Conservation (phyloP, 1,140 invertebrate species). For the Drosophila cardini region DNA sequence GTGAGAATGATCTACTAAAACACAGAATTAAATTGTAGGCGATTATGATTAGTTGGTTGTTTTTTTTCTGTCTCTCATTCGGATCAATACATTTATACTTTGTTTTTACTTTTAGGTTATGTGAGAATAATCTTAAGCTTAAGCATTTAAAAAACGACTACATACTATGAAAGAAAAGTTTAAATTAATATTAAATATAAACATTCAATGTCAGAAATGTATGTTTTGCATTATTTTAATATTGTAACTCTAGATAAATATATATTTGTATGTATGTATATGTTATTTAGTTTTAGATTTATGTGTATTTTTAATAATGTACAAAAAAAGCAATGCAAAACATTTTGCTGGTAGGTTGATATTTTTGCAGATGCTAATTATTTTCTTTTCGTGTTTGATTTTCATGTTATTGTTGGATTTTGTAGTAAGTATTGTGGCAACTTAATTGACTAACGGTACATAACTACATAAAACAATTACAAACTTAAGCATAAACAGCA, state of each 20-base stretch:
- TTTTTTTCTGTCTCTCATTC: conserved; percentile 38
- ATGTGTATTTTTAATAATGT: conserved; percentile 58
- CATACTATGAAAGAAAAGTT: conserved; percentile 60
- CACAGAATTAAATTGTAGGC: conserved; percentile 68
- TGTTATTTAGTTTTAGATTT: conserved; percentile 15
- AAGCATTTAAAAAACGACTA: conserved; percentile 81
- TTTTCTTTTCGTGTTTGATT: conserved; percentile 13
- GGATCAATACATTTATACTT: conserved; percentile 37
- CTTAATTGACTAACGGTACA: conserved; percentile 76
- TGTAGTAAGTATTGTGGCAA: conserved; percentile 79
- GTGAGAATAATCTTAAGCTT: conserved; percentile 74
- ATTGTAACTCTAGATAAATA: conserved; percentile 36
- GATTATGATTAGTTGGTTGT: conserved; percentile 58
- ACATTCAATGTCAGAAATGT: conserved; percentile 68
- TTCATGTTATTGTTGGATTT: conserved; percentile 36
- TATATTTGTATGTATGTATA: conserved; percentile 24
- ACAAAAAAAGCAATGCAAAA: conserved; percentile 62
- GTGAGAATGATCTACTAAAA: conserved; percentile 62
- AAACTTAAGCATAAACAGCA: conserved; percentile 36
- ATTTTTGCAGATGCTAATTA: conserved; percentile 28
- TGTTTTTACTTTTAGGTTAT: conserved; percentile 67
- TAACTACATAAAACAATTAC: conserved; percentile 51
- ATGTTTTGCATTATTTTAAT: conserved; percentile 49
- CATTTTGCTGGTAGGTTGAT: conserved; percentile 23
- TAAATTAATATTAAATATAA: conserved; percentile 57